Conservation (phyloP, 2,113 vertebrate species). For the Irena cyanogastra region DNA sequence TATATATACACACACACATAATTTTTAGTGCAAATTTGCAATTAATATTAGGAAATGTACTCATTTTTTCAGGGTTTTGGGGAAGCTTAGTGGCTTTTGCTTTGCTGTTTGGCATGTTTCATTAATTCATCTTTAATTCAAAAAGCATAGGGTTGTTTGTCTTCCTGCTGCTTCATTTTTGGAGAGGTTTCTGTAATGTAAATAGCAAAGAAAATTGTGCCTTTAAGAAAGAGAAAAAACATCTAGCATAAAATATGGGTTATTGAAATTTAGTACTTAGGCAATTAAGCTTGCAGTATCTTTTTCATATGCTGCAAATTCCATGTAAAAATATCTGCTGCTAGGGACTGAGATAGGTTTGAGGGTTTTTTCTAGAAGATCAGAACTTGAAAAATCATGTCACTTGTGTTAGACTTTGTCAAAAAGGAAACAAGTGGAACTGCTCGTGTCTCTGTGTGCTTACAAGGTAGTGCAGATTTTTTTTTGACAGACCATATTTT, state of each 20-base stretch:
- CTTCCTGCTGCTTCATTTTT: background rate
- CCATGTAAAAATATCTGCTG: background rate
- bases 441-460: background rate
- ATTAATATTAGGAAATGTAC: background rate
- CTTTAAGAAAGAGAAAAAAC: background rate
- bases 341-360: background rate
- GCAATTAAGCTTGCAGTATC: background rate
- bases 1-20: no score
- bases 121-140: background rate
- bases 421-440: background rate
- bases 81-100: background rate
- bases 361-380: background rate
- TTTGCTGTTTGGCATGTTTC: background rate
- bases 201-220: background rate
- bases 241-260: background rate
- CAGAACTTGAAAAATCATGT: background rate
- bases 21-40: background rate
- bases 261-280: background rate
- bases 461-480: background rate
- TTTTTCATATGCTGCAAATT: background rate
- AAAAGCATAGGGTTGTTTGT: background rate
- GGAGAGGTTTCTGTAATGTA: background rate
- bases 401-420: background rate
- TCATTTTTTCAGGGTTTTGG: background rate
- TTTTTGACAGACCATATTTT: background rate